Evolutionary conservation across 2,113 vertebrate species (phyloP).

Genomic region (Otolemur garnettii): DNA sequence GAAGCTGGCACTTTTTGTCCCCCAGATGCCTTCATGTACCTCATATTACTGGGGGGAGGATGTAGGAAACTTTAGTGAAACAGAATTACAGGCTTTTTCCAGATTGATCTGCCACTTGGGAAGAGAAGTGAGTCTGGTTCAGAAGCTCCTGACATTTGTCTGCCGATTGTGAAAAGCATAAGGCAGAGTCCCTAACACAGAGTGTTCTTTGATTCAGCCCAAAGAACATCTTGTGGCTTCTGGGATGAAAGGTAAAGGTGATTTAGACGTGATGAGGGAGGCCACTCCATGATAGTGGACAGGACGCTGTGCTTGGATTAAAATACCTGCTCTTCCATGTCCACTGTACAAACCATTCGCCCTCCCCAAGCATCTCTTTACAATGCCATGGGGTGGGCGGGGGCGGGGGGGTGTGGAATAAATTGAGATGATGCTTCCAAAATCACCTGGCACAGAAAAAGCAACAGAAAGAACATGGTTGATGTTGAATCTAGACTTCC

Average conservation of each 20-base stretch:
- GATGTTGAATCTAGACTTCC: neutral
- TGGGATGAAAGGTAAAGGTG: neutral
- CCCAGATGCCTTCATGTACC: neutral
- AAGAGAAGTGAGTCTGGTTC: neutral
- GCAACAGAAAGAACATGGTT: neutral
- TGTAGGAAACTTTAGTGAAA: neutral
- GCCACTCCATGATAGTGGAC: neutral
- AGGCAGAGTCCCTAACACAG: neutral
- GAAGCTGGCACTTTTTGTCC: neutral
- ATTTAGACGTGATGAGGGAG: neutral
- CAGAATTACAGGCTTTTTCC: no score
- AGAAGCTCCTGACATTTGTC: neutral
- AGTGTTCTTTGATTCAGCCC: neutral
- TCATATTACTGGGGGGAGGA: neutral
- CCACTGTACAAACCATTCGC: neutral
- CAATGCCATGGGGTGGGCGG: fast-evolving
- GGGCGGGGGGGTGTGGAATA: no score
- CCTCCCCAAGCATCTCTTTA: neutral
- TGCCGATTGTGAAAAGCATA: neutral
- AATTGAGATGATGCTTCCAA: neutral
- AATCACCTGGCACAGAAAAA: neutral
- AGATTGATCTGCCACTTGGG: neutral
- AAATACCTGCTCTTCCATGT: neutral
- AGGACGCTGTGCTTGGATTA: neutral
- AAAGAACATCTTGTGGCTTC: neutral